A percentile compares a stretch with the other conserved stretches of the same genome.
Evolutionary conservation across 2,113 vertebrate species (phyloP).

Genomic region (Colinus virginianus): DNA sequence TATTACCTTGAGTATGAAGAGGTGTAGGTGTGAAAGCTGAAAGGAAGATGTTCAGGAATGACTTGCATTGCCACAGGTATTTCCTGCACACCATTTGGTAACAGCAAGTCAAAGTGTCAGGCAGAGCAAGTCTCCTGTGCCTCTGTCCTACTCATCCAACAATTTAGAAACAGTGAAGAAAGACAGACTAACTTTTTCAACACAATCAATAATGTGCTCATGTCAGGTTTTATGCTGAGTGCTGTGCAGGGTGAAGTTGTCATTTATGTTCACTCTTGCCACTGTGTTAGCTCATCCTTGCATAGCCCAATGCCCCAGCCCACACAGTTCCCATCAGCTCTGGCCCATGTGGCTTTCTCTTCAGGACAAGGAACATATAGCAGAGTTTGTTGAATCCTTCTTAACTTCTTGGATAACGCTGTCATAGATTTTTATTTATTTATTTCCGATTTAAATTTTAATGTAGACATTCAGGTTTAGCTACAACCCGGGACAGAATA

Average conservation of each 20-base stretch:
- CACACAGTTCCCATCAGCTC: not conserved
- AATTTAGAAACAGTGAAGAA: not conserved
- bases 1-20: not conserved
- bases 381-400: not conserved
- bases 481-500: not conserved
- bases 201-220: not conserved
- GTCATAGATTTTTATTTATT: not conserved
- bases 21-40: not conserved
- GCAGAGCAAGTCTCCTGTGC: no score
- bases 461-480: not conserved
- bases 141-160: not conserved
- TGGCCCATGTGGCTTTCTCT: not conserved
- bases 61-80: fast-evolving
- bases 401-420: not conserved
- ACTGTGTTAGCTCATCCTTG: not conserved
- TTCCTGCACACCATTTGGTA: not conserved
- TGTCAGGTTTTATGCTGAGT: not conserved
- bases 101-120: not conserved
- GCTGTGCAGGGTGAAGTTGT: not conserved
- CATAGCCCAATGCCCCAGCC: not conserved
- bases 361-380: not conserved
- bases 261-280: not conserved
- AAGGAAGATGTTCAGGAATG: not conserved
- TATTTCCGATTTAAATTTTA: not conserved
- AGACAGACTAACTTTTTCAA: not conserved